Evolutionary conservation across 2,797 vertebrate genomes (phyloP), one percentile per base, ranked within the genome.

Genomic region (Cirrhinus molitorella): DNA sequence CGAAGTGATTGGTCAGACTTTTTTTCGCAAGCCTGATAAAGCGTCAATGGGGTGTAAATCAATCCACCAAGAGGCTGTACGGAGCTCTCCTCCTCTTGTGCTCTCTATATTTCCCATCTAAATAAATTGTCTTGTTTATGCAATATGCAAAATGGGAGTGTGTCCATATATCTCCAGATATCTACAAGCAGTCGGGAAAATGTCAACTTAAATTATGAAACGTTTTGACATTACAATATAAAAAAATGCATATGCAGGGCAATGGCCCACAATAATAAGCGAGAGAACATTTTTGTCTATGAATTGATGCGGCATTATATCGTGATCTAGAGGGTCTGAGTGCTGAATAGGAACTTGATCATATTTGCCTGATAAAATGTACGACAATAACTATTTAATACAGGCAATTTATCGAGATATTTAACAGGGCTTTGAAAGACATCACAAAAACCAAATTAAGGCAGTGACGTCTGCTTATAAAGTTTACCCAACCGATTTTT

Each of bases 1-100:
- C 94, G 92, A 97, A 97, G 95, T 97, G 97, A 99, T 98, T 98
- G 97, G 98, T 96, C 96, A 95, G 96, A 96, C 94, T 96, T 96
- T 96, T n/a, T 96, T 96, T 96, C 95, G 94, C 95, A 93, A 94
- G 96, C 93, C 95, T 96, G 96, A 97, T 97, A 96, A 97, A 98
- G 96, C 96, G 94, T 96, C 97, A 96, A 95, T 94, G 95, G 92
- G 92, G 94, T 96, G 95, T 98, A 96, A 97, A 98, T 98, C 97
- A 97, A 95, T 92, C 94, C 91, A 92, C 92, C 92, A 91, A 95
- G 95, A 95, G 95, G 94, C 92, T 93, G 95, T 94, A 88, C 94
- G 71, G 88, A 90, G 91, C 92, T 94, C 95, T 93, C 93, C 95
- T 91, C 92, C 93, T 92, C 92, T 91, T 57, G 85, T 89, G 91